A percentile compares a stretch with the other conserved stretches of the same genome.
These are phyloP conservation scores for Hemiprocne comata DNA, from an alignment of 2,113 vertebrate genomes.

Conservation along the genomic window DNA sequence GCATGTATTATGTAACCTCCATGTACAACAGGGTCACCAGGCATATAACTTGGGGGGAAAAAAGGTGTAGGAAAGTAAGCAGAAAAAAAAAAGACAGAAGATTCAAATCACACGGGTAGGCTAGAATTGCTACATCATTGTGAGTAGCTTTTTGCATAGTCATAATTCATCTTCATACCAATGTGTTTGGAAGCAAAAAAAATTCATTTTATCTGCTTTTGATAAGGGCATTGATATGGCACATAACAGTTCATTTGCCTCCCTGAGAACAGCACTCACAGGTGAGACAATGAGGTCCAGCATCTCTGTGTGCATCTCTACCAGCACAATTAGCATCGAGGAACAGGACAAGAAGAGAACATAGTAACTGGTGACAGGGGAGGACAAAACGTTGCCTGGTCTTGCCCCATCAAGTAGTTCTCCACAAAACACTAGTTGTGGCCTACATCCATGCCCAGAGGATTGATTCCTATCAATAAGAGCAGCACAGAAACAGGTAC, in stretches of 20 bases:
- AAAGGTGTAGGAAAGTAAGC: background rate
- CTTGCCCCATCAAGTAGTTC: accelerated
- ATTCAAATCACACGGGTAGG: background rate
- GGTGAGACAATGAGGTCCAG: background rate
- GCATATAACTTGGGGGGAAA: background rate
- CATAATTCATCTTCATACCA: background rate
- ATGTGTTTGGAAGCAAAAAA: background rate
- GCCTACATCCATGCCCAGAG: accelerated
- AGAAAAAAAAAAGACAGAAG: background rate
- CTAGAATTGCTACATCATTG: background rate
- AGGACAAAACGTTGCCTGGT: background rate
- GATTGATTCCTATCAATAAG: background rate
- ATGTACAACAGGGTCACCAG: background rate
- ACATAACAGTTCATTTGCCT: accelerated
- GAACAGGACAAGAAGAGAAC: background rate
- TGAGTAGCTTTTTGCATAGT: background rate
- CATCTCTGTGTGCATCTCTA: background rate
- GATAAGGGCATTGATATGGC: background rate
- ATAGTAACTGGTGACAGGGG: background rate
- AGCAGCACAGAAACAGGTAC: background rate
- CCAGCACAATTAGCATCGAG: background rate
- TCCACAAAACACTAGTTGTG: background rate
- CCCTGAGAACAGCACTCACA: background rate
- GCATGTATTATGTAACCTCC: background rate
- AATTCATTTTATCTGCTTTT: background rate